Conservation (phyloP, 92 coral and sea anemone genomes). For the Scolanthus callimorphus region DNA sequence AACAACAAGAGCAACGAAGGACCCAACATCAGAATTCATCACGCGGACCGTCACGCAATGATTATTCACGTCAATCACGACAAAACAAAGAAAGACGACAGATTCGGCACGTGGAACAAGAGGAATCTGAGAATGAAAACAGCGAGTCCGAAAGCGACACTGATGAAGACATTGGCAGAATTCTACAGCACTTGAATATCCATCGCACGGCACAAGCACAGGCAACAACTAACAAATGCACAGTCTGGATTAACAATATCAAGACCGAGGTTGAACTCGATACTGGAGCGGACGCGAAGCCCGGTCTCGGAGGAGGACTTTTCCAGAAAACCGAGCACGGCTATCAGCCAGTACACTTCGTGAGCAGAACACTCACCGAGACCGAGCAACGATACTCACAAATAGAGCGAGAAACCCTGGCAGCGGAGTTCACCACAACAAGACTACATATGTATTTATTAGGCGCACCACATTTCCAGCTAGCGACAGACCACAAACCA, state of each 20-base stretch:
- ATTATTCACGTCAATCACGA: too few species aligned
- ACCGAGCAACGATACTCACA: constrained; percentile 47
- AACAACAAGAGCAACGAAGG: neutral
- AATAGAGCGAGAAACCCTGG: constrained; percentile 44
- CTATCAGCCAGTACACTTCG: constrained; percentile 44
- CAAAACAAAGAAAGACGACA: neutral
- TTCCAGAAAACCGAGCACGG: constrained; percentile 52
- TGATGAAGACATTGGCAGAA: constrained; percentile 24
- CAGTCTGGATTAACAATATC: constrained; percentile 25
- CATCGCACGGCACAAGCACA: constrained; percentile 21
- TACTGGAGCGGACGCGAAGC: constrained; percentile 50
- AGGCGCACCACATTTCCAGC: constrained; percentile 54
- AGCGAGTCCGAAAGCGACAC: constrained; percentile 6
- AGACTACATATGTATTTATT: constrained; percentile 47
- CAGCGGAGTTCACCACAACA: constrained; percentile 54
- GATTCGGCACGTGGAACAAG: neutral
- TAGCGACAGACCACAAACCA: constrained; percentile 66
- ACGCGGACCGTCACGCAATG: too few species aligned
- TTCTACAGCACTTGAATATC: constrained; percentile 28
- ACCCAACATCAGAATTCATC: too few species aligned
- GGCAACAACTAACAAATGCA: constrained; percentile 23
- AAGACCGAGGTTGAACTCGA: constrained; percentile 41
- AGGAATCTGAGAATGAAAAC: neutral
- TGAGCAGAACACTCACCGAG: constrained; percentile 31
- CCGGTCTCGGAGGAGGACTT: constrained; percentile 42